Base-by-base conservation (phyloP, 2,113 vertebrate species). In the Ictalurus punctatus region DNA sequence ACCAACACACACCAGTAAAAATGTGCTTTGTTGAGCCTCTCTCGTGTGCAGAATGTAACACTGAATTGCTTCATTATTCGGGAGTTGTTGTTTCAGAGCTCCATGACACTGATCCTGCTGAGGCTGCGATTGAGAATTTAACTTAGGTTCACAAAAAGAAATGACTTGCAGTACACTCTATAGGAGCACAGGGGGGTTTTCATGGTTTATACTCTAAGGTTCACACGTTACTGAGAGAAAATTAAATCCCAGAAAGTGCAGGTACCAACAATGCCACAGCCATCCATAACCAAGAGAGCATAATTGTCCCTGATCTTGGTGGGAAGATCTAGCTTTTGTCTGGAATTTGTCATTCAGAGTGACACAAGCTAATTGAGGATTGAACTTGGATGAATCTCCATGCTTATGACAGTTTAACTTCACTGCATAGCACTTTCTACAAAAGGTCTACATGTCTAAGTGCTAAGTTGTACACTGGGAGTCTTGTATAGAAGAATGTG, bases 71-170 rank as follows among this genome's bases (percentile, higher is more conserved):
- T 78, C 13, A 44, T 67, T 87, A 52, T 80, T 81, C 40, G 54
- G 59, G 27, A 48, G 17, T 30, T 65, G 6, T 44, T 71, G 27
- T 21, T 80, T 87, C 9, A 81, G 44, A 87, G 44, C 76, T 69
- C 86, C 44, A 67, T 65, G 44, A 81, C 73, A 54, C 76, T 40
- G 19, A 52, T 87, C 63, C n/a, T 69, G 9, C 44, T 87, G 78
- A 87, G 61, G 16, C 59, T 69, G 27, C 17, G 34, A 21, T 87
- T n/a, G 23, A 14, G 25, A 25, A 84, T 84, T 67, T 52, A 37
- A 80, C 73, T 13, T 37, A 81, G 21, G 44, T 67, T 87, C 48
- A 25, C 78, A 82, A 87, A 87, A 87, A 82, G 48, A 87, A 82
- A 82, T 87, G 63, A 27, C 48, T 73, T 10, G 27, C 84, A 40